These are phyloP conservation scores for Pachycephus smyrnensis DNA, from an alignment of 2,888 invertebrate genomes.

Conservation along the genomic window DNA sequence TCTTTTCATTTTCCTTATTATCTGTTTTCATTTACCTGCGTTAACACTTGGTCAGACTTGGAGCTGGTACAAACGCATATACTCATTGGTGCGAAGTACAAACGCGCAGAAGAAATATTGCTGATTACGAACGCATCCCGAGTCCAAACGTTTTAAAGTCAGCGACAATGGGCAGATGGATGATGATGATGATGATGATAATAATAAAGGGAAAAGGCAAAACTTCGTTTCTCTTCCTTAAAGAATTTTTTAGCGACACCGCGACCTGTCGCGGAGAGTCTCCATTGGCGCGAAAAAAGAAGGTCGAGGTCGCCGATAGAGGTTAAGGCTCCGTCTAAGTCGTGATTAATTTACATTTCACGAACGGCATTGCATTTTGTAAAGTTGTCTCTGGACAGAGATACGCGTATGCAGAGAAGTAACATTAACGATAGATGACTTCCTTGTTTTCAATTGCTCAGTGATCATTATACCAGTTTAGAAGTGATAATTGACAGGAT, in stretches of 20 bases:
- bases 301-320: background rate
- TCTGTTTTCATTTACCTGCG: background rate
- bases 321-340: background rate
- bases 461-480: background rate
- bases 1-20: background rate
- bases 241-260: background rate
- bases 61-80: no score
- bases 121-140: background rate
- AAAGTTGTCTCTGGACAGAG: background rate
- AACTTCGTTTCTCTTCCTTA: background rate
- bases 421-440: no score
- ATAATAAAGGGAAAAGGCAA: background rate
- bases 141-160: background rate
- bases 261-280: background rate
- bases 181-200: no score
- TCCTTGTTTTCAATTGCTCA: no score
- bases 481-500: background rate
- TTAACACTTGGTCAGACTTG: background rate
- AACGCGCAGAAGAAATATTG: background rate
- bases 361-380: background rate
- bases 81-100: background rate
- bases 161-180: background rate
- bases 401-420: background rate
- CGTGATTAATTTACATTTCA: background rate
- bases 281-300: background rate